Evolutionary conservation across 2,888 invertebrate species (phyloP).

Genomic region (Zootermopsis nevadensis): DNA sequence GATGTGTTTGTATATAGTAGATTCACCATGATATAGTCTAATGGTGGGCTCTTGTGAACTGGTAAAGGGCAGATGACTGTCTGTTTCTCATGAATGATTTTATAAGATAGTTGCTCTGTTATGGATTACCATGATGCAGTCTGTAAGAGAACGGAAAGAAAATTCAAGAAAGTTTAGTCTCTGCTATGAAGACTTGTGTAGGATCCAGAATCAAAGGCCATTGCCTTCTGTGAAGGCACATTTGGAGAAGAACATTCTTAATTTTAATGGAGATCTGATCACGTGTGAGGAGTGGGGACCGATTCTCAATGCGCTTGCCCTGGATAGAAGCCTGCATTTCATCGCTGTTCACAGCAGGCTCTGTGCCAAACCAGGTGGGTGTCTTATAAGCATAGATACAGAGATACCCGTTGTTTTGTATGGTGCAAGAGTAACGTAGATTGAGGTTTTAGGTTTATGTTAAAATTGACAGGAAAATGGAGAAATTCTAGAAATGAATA

Average conservation of each 20-base stretch:
- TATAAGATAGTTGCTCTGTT: no score
- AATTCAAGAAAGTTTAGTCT: constrained; percentile 58
- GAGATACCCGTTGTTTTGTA: no score
- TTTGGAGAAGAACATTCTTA: constrained; percentile 62
- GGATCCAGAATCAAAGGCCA: constrained; percentile 58
- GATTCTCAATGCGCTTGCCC: constrained; percentile 76
- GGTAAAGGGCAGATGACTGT: no score
- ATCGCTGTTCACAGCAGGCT: constrained; percentile 73
- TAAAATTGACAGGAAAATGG: no score
- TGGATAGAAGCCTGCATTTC: constrained; percentile 77
- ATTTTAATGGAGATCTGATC: constrained; percentile 80
- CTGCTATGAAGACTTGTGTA: constrained; percentile 61
- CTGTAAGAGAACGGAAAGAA: constrained; percentile 49
- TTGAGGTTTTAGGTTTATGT: no score
- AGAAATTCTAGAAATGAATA: no score
- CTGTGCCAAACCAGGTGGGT: constrained; percentile 54
- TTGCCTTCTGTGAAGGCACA: constrained; percentile 57
- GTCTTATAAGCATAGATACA: no score
- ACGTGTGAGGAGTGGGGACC: constrained; percentile 82
- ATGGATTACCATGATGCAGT: constrained; percentile 39
- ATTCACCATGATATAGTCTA: no score
- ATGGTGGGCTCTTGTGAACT: no score
- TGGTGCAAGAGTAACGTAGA: no score
- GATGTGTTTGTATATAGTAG: no score
- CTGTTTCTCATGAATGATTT: no score